Percentiles rank a stretch among this genome's conserved stretches.
phyloP scores from a whole-genome alignment of 2,797 vertebrate species.

The Australoheros facetus region DNA sequence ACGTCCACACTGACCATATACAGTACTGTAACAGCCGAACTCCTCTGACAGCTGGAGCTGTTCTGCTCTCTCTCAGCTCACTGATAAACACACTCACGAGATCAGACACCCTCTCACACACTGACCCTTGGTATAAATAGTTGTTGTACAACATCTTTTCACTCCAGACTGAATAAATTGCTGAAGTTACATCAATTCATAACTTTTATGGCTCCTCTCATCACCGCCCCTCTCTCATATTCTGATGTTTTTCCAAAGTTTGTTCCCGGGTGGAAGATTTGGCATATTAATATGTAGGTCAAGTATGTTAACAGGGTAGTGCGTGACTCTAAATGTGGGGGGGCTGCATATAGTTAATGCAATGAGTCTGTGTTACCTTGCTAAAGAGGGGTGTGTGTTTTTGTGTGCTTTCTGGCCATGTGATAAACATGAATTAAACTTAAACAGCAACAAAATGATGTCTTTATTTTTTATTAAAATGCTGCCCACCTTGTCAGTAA shows the following conservation, averaged over 20 bases:
- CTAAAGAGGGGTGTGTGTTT: too few species aligned
- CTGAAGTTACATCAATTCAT: conserved; percentile 5
- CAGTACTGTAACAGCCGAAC: conserved; percentile 34
- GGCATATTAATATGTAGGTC: background rate
- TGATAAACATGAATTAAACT: background rate
- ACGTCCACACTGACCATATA: conserved; percentile 67
- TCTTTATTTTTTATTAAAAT: background rate
- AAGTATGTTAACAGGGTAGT: background rate
- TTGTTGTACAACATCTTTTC: conserved; percentile 14
- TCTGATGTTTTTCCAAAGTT: background rate
- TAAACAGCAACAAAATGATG: background rate
- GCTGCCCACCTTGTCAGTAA: conserved; percentile 84
- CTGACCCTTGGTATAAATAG: conserved; percentile 44
- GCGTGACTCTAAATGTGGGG: too few species aligned
- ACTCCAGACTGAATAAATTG: conserved; percentile 24
- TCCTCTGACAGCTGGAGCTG: conserved; percentile 23
- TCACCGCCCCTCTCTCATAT: background rate
- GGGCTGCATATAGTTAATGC: too few species aligned
- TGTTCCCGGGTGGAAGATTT: background rate
- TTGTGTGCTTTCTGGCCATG: too few species aligned
- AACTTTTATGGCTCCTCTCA: background rate
- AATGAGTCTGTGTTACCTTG: too few species aligned
- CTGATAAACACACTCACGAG: conserved; percentile 12
- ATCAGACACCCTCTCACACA: conserved; percentile 31
- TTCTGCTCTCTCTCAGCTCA: conserved; percentile 58